A percentile compares a stretch with the other conserved stretches of the same genome.
Evolutionary conservation across 2,797 vertebrate genomes (phyloP).

Genomic region (Dendrocincla tyrannina): DNA sequence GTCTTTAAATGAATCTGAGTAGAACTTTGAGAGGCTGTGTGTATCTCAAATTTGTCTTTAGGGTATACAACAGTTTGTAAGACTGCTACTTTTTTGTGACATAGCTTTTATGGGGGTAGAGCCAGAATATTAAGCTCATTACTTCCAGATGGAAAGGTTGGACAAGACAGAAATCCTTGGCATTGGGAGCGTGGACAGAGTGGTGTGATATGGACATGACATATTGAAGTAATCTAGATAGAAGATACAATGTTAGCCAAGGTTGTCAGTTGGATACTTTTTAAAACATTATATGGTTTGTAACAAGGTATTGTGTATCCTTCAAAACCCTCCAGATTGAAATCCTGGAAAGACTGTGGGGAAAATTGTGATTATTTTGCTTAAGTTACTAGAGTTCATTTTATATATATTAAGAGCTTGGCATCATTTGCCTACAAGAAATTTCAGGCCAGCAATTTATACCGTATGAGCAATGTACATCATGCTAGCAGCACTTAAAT

Average conservation of each 20-base stretch:
- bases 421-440: conserved; percentile 72
- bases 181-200: conserved; percentile 69
- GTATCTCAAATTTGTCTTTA: conserved; percentile 71
- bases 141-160: conserved; percentile 83
- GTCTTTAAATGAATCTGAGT: conserved; percentile 53
- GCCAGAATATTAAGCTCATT: conserved; percentile 82
- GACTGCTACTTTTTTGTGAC: conserved; percentile 83
- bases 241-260: conserved; percentile 80
- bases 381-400: conserved; percentile 76
- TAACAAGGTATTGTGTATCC: conserved; percentile 82
- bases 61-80: conserved; percentile 71
- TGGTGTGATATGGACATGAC: conserved; percentile 77
- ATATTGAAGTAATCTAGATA: conserved; percentile 85
- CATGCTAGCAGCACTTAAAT: conserved; percentile 71
- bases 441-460: conserved; percentile 72
- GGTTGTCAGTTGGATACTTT: conserved; percentile 81
- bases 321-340: conserved; percentile 73
- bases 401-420: conserved; percentile 77
- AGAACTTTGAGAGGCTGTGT: not conserved
- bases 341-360: conserved; percentile 75
- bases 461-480: conserved; percentile 66
- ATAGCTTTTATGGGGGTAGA: conserved; percentile 75
- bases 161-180: conserved; percentile 77
- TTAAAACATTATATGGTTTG: conserved; percentile 80
- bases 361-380: conserved; percentile 79